Evolutionary conservation across 2,797 vertebrate species (phyloP).

Genomic region (Micromesistius poutassou): DNA sequence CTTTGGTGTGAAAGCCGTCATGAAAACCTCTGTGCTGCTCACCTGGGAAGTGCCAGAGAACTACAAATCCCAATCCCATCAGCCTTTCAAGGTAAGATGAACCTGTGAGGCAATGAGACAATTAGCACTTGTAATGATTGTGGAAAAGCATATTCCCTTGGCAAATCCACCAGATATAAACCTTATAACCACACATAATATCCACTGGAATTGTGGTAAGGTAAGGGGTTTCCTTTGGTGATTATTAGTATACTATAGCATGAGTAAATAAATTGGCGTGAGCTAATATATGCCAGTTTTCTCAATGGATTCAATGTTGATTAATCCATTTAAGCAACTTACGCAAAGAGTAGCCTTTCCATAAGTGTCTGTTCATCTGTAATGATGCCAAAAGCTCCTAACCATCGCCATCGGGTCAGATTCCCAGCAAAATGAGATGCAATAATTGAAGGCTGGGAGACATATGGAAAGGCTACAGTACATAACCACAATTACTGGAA

Average conservation of each 20-base stretch:
- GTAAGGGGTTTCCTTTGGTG: not conserved
- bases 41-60: slow-evolving; percentile 97
- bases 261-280: not conserved
- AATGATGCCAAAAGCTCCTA: not conserved
- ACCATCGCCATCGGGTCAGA: not conserved
- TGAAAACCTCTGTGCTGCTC: slow-evolving; percentile 95
- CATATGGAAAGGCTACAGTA: not conserved
- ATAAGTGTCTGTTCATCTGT: not conserved
- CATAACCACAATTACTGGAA: not conserved
- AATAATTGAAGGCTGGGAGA: not conserved
- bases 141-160: not conserved
- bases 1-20: slow-evolving; percentile 94
- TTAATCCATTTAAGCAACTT: not conserved
- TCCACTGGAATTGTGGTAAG: not conserved
- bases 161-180: not conserved
- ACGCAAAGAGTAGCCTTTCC: slow-evolving; percentile 1
- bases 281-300: not conserved
- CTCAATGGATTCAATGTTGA: not conserved
- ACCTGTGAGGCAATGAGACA: not conserved
- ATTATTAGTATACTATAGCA: not conserved
- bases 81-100: slow-evolving; percentile 88
- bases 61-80: slow-evolving; percentile 88
- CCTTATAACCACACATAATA: not conserved
- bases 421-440: not conserved
- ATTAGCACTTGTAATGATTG: not conserved